Percentiles rank a stretch among this genome's conserved stretches.
phyloP scores from a whole-genome alignment of 2,888 invertebrate species.

The Apamea epomidion region DNA sequence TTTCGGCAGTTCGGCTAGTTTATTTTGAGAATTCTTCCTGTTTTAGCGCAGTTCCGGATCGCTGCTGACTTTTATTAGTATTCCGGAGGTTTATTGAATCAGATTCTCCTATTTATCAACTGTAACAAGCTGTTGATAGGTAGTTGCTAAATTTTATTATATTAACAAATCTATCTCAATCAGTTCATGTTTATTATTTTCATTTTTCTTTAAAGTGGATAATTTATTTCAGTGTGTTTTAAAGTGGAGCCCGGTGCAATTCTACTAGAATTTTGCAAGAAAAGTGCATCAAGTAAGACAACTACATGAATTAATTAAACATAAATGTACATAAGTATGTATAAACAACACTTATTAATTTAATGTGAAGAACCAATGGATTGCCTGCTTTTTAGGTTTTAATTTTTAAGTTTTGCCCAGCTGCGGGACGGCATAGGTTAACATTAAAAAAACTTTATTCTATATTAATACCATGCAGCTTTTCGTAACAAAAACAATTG shows the following conservation, averaged over 20 bases:
- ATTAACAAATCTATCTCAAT: background rate
- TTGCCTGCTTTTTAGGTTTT: background rate
- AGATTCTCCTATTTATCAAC: conserved; percentile 2
- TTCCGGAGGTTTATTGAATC: conserved; percentile 20
- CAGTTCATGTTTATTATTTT: background rate
- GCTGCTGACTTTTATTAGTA: conserved; percentile 42
- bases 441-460: too few species aligned
- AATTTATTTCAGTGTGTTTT: conserved; percentile 13
- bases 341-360: background rate
- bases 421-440: too few species aligned
- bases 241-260: background rate
- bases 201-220: background rate
- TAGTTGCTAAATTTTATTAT: background rate
- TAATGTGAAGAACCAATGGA: background rate
- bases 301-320: background rate
- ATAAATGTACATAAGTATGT: fast-evolving
- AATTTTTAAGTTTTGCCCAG: background rate
- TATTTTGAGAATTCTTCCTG: conserved; percentile 81
- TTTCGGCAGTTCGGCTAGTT: conserved; percentile 73
- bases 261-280: background rate
- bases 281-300: conserved; percentile 25
- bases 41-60: conserved; percentile 66
- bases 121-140: background rate
- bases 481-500: background rate
- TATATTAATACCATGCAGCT: background rate